A percentile compares a stretch with the other conserved stretches of the same genome.
Conservation (phyloP, 2,888 invertebrate species). For the Plagodis pulveraria region DNA sequence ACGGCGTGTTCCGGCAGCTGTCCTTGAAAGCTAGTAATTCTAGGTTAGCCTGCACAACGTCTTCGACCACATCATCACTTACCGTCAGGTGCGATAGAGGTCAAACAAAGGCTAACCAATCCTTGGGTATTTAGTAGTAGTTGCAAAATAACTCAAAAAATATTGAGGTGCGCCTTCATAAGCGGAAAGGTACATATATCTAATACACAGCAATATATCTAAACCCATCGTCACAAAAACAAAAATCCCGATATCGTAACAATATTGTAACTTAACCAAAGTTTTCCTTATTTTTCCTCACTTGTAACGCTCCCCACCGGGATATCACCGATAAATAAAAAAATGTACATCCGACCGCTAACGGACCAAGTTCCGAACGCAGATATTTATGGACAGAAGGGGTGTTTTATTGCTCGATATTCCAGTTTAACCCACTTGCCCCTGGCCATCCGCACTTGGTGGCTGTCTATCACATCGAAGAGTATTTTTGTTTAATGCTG, state of each 20-base stretch:
- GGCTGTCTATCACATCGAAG: slow-evolving; percentile 52
- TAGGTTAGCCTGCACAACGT: too few species aligned
- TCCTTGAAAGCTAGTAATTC: too few species aligned
- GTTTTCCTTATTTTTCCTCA: slow-evolving; percentile 33
- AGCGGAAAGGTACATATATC: neutral
- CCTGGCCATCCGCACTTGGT: slow-evolving; percentile 77
- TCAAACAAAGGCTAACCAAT: too few species aligned
- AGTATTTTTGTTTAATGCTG: slow-evolving; percentile 28
- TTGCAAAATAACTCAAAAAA: too few species aligned
- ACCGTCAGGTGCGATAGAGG: too few species aligned
- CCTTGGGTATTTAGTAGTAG: too few species aligned
- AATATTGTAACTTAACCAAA: slow-evolving; percentile 18
- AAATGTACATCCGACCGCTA: slow-evolving; percentile 75
- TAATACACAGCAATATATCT: slow-evolving; percentile 34
- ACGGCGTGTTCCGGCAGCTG: too few species aligned
- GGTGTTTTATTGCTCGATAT: slow-evolving; percentile 78
- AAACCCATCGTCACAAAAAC: slow-evolving; percentile 18
- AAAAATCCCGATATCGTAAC: slow-evolving; percentile 14
- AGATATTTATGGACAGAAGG: slow-evolving; percentile 83
- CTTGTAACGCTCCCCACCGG: slow-evolving; percentile 52
- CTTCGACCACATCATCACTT: too few species aligned
- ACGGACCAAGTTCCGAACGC: slow-evolving; percentile 81
- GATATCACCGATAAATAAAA: slow-evolving; percentile 73
- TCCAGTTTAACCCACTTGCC: slow-evolving; percentile 82
- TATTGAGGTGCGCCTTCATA: too few species aligned